phyloP scores from a whole-genome alignment of 2,888 invertebrate genomes.

The Melanostoma scalare region DNA sequence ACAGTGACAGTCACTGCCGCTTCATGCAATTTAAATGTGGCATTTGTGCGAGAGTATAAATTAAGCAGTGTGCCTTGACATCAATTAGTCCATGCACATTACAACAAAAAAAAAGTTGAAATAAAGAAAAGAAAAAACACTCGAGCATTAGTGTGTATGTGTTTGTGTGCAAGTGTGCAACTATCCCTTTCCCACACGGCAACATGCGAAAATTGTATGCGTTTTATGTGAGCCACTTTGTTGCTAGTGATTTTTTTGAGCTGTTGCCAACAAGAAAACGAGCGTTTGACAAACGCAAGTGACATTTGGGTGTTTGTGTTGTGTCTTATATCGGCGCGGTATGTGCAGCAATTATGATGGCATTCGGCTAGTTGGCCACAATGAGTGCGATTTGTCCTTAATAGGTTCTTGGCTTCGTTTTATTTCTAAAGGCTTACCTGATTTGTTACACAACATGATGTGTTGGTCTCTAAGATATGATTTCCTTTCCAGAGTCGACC shows the following conservation, averaged over 20 bases:
- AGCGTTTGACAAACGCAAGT: conserved; percentile 67
- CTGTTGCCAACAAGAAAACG: conserved; percentile 55
- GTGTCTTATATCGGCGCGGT: conserved; percentile 28
- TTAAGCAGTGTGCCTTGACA: conserved; percentile 80
- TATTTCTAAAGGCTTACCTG: conserved; percentile 45
- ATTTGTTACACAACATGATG: conserved; percentile 6
- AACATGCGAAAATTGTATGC: conserved; percentile 40
- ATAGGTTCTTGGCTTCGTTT: conserved; percentile 71
- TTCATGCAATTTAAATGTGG: conserved; percentile 72
- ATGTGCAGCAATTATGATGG: conserved; percentile 67
- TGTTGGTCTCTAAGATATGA: background rate
- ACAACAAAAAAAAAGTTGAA: conserved; percentile 21
- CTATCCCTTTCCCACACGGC: conserved; percentile 41
- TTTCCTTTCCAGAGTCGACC: conserved; percentile 6
- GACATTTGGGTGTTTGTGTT: conserved; percentile 69
- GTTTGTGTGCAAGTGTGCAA: conserved; percentile 24
- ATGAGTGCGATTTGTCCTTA: conserved; percentile 63
- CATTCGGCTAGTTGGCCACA: conserved; percentile 39
- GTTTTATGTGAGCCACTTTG: conserved; percentile 38
- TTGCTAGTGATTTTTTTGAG: conserved; percentile 40
- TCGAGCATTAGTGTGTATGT: background rate
- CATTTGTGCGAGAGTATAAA: conserved; percentile 76
- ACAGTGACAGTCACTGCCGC: conserved; percentile 55
- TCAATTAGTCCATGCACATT: conserved; percentile 76
- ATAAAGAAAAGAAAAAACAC: conserved; percentile 5